Evolutionary conservation across 37 sponge, comb jelly and placozoan species (phyloP), one percentile per base, ranked within the genome.

Genomic region (Aplysina aerophoba): DNA sequence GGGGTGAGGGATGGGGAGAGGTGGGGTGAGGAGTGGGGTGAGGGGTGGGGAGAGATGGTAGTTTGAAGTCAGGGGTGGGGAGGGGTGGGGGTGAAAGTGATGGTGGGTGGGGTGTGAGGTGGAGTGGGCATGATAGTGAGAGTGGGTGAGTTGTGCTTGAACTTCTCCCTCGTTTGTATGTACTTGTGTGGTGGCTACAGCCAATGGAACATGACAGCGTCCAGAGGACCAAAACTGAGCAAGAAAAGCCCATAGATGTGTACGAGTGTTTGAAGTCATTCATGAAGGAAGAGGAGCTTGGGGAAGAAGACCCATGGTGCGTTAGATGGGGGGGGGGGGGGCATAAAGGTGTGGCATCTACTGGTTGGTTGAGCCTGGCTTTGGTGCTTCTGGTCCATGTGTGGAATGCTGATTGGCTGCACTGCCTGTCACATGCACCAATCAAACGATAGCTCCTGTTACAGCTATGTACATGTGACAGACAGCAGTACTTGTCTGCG

Each of bases 281-380:
- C 66, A 94, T 93, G 0, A 90, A 93, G 61, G 89, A 97, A 40
- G 99, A 99, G 55, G 93, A 99, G 65, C 85, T 99, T 0, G 99
- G 97, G 31, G 99, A 97, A 40, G 96, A 97, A 1, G 98, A 97
- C 39, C 86, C 79, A 33, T 99, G 99, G 99, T 99, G 21, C 56
- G 91, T 82, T 20, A 11, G 63, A 5, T 62, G 25, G 24, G 50
- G 8, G 50, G 50, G 50, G 50, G 50, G 8, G 50, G 50, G 50
- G 50, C 6, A 3, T 44, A 3, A 44, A 44, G 8, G 50, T 11
- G 50, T 44, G 50, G 50, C 50, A 44, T n/a, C n/a, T n/a, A n/a
- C n/a, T n/a, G n/a, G n/a, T n/a, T n/a, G n/a, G n/a, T n/a, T n/a
- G n/a, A n/a, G n/a, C n/a, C n/a, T n/a, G n/a, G n/a, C n/a, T n/a